These are phyloP conservation scores for Cisticola juncidis DNA, from an alignment of 2,113 vertebrate species.

Conservation along the genomic window DNA sequence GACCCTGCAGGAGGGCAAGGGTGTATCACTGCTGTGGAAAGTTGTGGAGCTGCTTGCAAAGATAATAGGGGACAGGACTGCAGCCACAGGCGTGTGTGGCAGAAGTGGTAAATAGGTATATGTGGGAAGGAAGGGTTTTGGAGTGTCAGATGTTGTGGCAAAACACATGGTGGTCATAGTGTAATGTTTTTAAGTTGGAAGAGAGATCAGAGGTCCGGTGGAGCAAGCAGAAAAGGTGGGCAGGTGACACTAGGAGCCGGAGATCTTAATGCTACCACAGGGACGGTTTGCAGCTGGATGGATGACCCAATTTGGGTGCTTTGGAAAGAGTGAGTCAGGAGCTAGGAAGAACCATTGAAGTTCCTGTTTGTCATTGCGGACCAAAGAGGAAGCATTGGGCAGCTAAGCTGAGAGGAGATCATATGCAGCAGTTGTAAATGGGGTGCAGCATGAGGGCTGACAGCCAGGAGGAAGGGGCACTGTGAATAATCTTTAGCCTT, in stretches of 20 bases:
- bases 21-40: fast-evolving
- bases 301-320: not conserved
- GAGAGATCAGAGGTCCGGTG: not conserved
- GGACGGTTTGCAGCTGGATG: not conserved
- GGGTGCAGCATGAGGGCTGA: not conserved
- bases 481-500: not conserved
- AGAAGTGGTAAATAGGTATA: not conserved
- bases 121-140: not conserved
- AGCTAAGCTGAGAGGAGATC: not conserved
- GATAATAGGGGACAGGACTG: fast-evolving
- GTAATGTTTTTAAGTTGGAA: not conserved
- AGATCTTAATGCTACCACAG: not conserved
- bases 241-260: not conserved
- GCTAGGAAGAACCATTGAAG: not conserved
- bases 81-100: not conserved
- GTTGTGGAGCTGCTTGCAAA: not conserved
- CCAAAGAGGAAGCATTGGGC: not conserved
- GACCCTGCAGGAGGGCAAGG: not conserved
- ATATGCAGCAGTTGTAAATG: not conserved
- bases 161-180: not conserved
- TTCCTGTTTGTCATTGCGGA: not conserved
- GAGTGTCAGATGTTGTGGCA: not conserved
- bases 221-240: not conserved
- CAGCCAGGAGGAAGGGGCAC: not conserved
- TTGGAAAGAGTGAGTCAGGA: not conserved